Conservation (phyloP, 1,140 invertebrate species). For the Sipha flava region DNA sequence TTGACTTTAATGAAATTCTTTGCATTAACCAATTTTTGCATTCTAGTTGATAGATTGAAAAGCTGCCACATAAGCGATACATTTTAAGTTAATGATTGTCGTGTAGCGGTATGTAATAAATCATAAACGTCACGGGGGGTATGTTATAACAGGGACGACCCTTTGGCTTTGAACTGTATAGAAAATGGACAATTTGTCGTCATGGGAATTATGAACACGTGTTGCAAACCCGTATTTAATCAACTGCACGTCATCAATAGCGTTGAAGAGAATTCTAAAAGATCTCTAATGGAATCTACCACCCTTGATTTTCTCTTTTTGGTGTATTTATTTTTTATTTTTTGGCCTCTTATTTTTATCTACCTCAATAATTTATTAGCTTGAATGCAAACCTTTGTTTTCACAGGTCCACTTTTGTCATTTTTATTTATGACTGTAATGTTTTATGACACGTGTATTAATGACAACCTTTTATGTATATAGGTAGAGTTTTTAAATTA, state of each 20-base stretch:
- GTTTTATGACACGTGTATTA: neutral
- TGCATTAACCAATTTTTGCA: neutral
- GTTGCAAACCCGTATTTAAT: neutral
- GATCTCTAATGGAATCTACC: constrained; percentile 17
- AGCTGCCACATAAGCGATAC: neutral
- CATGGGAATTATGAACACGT: constrained; percentile 6
- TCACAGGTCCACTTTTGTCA: neutral
- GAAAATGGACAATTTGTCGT: constrained; percentile 21
- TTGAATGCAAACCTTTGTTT: constrained; percentile 7
- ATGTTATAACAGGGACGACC: neutral
- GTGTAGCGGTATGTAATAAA: constrained; percentile 2
- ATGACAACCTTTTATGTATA: no score
- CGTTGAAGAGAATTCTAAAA: constrained; percentile 5
- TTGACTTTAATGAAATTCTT: neutral
- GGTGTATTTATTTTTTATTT: neutral
- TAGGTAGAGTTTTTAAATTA: no score
- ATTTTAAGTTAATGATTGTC: constrained; percentile 13
- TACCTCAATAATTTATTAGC: neutral
- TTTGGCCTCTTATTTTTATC: neutral
- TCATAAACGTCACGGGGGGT: neutral
- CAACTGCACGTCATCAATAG: constrained; percentile 5
- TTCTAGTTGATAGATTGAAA: neutral
- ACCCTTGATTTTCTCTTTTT: neutral
- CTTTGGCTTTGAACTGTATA: constrained; percentile 2
- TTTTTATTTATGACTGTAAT: neutral